A percentile compares a stretch with the other conserved stretches of the same genome.
Conservation (phyloP, 1,140 invertebrate species). For the Meteorus sp. region DNA sequence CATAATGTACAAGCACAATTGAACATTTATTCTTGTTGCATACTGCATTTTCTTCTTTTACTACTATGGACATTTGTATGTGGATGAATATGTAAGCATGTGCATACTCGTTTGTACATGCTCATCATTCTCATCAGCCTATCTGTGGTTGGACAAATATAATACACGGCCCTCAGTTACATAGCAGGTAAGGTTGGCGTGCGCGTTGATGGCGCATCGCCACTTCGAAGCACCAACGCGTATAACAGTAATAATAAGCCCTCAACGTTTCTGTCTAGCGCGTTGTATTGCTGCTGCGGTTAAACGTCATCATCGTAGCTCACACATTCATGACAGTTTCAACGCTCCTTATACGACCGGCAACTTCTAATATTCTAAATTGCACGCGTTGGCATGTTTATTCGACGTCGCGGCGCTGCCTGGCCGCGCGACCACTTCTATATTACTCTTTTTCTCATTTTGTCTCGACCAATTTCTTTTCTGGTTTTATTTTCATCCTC, state of each 20-base stretch:
- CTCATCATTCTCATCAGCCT: slow-evolving; percentile 17
- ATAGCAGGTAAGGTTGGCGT: too few relatives aligned
- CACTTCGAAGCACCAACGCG: too few relatives aligned
- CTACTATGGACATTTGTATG: too few relatives aligned
- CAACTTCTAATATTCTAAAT: slow-evolving; percentile 53
- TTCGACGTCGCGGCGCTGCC: slow-evolving; percentile 49
- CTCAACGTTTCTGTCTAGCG: too few relatives aligned
- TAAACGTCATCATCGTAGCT: slow-evolving; percentile 54
- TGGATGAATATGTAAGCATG: too few relatives aligned
- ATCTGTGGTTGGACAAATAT: slow-evolving; percentile 38
- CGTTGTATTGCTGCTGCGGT: slow-evolving; percentile 40
- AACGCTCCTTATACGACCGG: slow-evolving; percentile 44
- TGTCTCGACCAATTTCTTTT: too few relatives aligned
- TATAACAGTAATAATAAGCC: slow-evolving; percentile 28
- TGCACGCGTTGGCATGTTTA: slow-evolving; percentile 52
- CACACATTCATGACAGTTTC: slow-evolving; percentile 43
- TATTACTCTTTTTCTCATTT: not conserved
- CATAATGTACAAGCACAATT: too few relatives aligned
- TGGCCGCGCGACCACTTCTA: slow-evolving; percentile 19
- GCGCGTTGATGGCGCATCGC: slow-evolving; percentile 44
- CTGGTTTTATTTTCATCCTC: too few relatives aligned
- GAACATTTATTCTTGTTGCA: too few relatives aligned
- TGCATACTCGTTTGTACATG: too few relatives aligned
- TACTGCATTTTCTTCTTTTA: too few relatives aligned
- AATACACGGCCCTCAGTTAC: slow-evolving; percentile 26